These are phyloP conservation scores for Australoheros facetus DNA, from an alignment of 2,797 vertebrate genomes.

Conservation along the genomic window DNA sequence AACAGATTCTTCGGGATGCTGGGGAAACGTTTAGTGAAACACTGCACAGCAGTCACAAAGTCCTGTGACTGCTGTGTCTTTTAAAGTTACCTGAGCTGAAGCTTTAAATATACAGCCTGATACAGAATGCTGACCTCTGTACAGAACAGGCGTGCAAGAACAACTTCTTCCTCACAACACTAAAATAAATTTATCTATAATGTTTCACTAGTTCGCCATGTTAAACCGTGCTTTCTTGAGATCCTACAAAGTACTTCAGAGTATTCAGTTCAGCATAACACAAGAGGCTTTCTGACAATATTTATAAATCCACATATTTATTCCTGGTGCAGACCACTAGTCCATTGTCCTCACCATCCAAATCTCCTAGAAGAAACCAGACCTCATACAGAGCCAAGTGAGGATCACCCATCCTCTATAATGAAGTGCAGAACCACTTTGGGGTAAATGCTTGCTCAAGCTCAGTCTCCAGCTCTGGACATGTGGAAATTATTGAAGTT, in stretches of 20 bases:
- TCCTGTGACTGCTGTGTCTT: not conserved
- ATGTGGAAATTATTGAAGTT: conserved; percentile 64
- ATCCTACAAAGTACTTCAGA: not conserved
- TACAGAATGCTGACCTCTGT: not conserved
- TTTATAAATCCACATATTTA: not conserved
- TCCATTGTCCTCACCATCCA: not conserved
- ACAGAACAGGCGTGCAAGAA: no score
- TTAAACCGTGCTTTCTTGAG: not conserved
- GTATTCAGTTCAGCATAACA: conserved; percentile 2
- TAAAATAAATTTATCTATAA: not conserved
- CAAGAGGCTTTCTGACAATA: not conserved
- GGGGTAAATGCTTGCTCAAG: conserved; percentile 57
- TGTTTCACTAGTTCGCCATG: not conserved
- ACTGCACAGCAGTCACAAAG: conserved; percentile 16
- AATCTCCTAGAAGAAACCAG: conserved; percentile 31
- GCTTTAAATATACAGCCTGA: not conserved
- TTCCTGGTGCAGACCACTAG: not conserved
- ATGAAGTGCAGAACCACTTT: conserved; percentile 52
- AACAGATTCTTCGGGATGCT: conserved; percentile 26
- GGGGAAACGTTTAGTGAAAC: conserved; percentile 33
- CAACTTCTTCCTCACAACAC: not conserved
- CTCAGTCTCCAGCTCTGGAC: conserved; percentile 39
- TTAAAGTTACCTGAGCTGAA: not conserved
- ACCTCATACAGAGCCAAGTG: conserved; percentile 26
- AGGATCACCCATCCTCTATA: conserved; percentile 29